Evolutionary conservation across 2,888 invertebrate genomes (phyloP).

Genomic region (Luperina testacea): DNA sequence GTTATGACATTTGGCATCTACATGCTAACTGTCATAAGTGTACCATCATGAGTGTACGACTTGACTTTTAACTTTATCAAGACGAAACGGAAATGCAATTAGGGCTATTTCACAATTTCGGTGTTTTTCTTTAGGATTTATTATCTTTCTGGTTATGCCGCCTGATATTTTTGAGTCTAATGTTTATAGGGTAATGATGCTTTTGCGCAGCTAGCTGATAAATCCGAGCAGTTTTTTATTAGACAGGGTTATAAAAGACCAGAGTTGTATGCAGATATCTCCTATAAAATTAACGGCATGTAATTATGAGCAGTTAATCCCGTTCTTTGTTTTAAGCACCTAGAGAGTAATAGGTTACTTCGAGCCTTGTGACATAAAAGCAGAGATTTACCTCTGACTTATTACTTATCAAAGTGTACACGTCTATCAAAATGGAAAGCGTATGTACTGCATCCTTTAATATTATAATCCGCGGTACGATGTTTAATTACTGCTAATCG

Average conservation of each 20-base stretch:
- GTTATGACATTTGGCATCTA: conserved; percentile 27
- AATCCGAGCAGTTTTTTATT: neutral
- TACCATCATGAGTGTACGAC: conserved; percentile 1
- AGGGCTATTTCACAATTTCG: neutral
- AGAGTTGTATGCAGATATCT: conserved; percentile 7
- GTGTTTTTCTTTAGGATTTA: neutral
- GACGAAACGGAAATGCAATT: neutral
- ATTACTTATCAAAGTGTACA: neutral
- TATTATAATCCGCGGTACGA: neutral
- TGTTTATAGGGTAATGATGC: neutral
- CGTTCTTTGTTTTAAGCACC: conserved; percentile 26
- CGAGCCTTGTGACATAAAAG: conserved; percentile 10
- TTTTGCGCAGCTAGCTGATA: neutral
- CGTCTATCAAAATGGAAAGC: neutral
- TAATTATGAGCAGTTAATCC: conserved; percentile 32
- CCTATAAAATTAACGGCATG: conserved; percentile 28
- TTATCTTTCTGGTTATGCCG: neutral
- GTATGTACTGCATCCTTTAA: neutral
- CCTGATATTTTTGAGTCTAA: neutral
- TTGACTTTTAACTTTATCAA: neutral
- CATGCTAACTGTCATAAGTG: conserved; percentile 17
- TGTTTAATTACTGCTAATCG: neutral
- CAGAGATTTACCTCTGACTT: neutral
- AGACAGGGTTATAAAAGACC: conserved; percentile 5
- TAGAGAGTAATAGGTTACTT: conserved; percentile 17